Evolutionary conservation across 2,113 vertebrate genomes (phyloP), one percentile per base, ranked within the genome.

Genomic region (Apteryx owenii): DNA sequence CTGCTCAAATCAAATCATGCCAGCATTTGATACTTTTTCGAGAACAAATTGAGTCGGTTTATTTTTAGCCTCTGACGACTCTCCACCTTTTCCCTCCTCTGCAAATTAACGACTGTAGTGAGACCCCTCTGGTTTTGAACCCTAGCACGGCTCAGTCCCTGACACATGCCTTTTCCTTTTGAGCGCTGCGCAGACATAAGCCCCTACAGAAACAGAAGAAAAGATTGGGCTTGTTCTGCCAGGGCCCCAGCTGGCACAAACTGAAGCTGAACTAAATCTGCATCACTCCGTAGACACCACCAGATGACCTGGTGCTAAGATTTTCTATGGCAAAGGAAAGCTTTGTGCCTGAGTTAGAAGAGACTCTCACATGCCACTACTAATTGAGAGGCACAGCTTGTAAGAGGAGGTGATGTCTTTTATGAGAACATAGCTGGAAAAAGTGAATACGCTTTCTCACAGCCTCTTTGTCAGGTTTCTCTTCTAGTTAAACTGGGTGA

Each of bases 361-460:
- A 78, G 93, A 83, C 76, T 94, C 86, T 85, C 88, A 69, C 86
- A 78, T 0, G 2, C 71, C 29, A 5, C 77, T 91, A 87, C 68
- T 95, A 95, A 95, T 95, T 96, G 96, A 96, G 96, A 96, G 88
- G 95, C 92, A 83, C 93, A 91, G 96, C 85, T 95, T 93, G 88
- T 14, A 38, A 95, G 72, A 79, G 88, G 90, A 97, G 93, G 96
- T 96, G 93, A 95, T 94, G 85, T 44, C 95, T 96, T 96, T 94
- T 70, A 95, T 95, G 82, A 62, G 56, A 96, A 81, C 0, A 0
- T 29, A 50, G 89, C 86, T 93, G 65, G 19, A 0, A 56, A 85
- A 75, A 95, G 53, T 14, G 78, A 77, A 56, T 12, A 10, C 12
- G 56, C 70, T 85, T 75, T 76, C 70, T 44, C 89, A 58, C n/a